phyloP scores from a whole-genome alignment of 2,797 vertebrate genomes.

The Corythornis leucogaster region DNA sequence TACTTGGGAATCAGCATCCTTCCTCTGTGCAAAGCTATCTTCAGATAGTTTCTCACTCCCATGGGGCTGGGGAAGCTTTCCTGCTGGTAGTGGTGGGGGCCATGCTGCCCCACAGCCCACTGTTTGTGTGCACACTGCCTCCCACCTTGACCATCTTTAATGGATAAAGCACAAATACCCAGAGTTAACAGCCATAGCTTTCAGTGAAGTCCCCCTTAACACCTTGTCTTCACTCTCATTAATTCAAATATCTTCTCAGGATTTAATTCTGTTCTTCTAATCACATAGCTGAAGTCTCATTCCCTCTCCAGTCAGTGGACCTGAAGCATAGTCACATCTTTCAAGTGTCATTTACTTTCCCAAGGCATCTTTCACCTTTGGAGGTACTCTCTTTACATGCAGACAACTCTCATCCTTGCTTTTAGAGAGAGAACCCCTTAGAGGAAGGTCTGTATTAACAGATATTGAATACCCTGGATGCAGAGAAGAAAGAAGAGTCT shows the following conservation, averaged over 20 bases:
- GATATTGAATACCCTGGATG: neutral
- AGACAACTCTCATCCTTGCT: neutral
- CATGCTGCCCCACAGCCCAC: neutral
- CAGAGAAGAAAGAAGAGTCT: neutral
- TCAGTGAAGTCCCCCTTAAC: neutral
- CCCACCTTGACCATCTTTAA: no score
- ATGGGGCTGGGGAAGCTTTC: neutral
- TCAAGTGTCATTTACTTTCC: neutral
- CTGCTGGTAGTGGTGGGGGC: neutral
- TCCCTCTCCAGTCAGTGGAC: neutral
- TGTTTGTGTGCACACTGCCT: fast-evolving
- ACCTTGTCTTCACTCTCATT: neutral
- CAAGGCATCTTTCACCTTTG: neutral
- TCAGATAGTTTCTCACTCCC: neutral
- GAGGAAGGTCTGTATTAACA: neutral
- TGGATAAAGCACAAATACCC: neutral
- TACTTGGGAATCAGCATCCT: slow-evolving; percentile 8
- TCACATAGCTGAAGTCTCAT: neutral
- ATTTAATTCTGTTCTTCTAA: neutral
- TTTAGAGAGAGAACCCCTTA: neutral
- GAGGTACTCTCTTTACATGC: neutral
- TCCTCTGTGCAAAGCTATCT: neutral
- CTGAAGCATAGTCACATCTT: neutral
- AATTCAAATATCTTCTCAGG: neutral
- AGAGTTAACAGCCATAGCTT: neutral